Percentiles rank a stretch among this genome's conserved stretches.
These are phyloP conservation scores for Hormaphis cornu DNA, from an alignment of 1,140 invertebrate species.

Conservation along the genomic window DNA sequence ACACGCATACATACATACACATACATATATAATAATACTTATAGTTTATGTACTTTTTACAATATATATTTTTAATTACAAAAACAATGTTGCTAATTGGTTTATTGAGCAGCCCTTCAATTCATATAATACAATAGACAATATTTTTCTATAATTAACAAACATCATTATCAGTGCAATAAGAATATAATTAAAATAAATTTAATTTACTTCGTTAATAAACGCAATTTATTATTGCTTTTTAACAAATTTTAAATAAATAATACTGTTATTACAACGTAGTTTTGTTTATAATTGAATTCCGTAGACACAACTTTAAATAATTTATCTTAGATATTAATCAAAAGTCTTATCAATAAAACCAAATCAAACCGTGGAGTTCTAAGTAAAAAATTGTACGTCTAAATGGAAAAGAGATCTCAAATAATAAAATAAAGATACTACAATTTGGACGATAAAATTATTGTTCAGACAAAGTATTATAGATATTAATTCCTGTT, in stretches of 20 bases:
- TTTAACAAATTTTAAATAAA: conserved; percentile 7
- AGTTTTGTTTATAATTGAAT: not conserved
- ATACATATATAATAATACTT: not conserved
- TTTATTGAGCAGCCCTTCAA: conserved; percentile 12
- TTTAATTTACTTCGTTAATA: not conserved
- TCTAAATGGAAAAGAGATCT: not conserved
- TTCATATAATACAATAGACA: conserved; percentile 13
- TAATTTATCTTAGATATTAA: not conserved
- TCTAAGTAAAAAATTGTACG: not conserved
- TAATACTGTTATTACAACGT: conserved; percentile 17
- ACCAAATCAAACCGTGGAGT: conserved; percentile 1
- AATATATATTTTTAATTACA: conserved; percentile 16
- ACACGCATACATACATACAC: not conserved
- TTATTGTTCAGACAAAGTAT: not conserved
- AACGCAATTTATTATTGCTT: conserved; percentile 1
- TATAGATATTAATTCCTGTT: not conserved
- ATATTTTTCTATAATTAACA: conserved; percentile 18
- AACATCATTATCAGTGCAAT: conserved; percentile 14
- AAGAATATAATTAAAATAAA: conserved; percentile 3
- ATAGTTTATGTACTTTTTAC: conserved; percentile 8
- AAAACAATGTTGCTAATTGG: conserved; percentile 23
- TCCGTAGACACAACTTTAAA: conserved; percentile 3
- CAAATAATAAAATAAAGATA: not conserved
- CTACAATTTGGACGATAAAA: not conserved
- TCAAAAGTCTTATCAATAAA: not conserved